A percentile compares a stretch with the other conserved stretches of the same genome.
These are phyloP conservation scores for Pseudocheirus occidentalis DNA, from an alignment of 2,797 vertebrate species.

Conservation along the genomic window DNA sequence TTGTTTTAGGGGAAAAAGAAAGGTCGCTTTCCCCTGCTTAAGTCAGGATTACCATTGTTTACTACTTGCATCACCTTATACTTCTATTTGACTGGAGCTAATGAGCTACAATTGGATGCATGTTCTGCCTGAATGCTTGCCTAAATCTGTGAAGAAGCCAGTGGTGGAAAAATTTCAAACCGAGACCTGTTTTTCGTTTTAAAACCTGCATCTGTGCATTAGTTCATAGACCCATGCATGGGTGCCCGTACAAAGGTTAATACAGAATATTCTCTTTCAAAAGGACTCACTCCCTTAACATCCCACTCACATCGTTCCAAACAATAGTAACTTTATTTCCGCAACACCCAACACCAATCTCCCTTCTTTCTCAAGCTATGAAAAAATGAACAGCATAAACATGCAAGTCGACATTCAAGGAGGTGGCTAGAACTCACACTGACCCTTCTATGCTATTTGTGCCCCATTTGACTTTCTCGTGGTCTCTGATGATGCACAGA, in stretches of 20 bases:
- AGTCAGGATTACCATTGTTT: slow-evolving; percentile 77
- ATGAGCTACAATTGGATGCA: slow-evolving; percentile 75
- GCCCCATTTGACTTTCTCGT: background rate
- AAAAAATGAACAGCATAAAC: background rate
- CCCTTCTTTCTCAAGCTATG: background rate
- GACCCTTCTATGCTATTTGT: background rate
- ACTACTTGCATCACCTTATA: slow-evolving; percentile 70
- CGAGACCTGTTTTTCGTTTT: background rate
- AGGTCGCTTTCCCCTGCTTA: slow-evolving; percentile 79
- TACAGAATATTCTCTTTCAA: slow-evolving; percentile 8
- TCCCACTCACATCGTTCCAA: background rate
- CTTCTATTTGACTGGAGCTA: slow-evolving; percentile 71
- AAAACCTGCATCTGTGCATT: background rate
- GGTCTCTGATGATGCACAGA: background rate
- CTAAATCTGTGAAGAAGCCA: slow-evolving; percentile 56
- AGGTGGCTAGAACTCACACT: background rate
- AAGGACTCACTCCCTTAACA: background rate
- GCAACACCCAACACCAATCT: accelerated
- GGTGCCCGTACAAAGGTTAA: background rate
- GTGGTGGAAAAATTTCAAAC: background rate
- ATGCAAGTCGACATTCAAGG: background rate
- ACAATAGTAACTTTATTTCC: background rate
- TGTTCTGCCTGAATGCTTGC: slow-evolving; percentile 71
- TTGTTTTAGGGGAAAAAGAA: slow-evolving; percentile 83
- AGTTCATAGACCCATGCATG: background rate